Percentiles rank a stretch among this genome's conserved stretches.
These are phyloP conservation scores for Clitarchus hookeri DNA, from an alignment of 2,888 invertebrate genomes.

Conservation along the genomic window DNA sequence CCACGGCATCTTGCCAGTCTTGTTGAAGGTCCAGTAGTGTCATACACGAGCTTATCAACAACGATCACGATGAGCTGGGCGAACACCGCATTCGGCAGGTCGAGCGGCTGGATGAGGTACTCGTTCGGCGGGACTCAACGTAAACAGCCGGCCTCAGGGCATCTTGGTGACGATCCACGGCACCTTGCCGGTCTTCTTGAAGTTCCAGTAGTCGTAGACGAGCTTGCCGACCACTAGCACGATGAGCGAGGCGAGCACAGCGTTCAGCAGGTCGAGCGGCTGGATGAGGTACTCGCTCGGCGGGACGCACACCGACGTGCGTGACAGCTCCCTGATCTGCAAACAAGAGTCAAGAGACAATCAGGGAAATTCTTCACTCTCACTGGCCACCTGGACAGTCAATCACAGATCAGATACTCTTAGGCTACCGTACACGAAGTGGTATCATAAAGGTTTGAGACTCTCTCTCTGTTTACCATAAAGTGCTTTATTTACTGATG, in stretches of 20 bases:
- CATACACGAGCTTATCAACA: not conserved
- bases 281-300: slow-evolving; percentile 62
- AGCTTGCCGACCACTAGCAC: slow-evolving; percentile 74
- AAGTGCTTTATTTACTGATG: too few relatives aligned
- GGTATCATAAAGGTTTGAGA: too few relatives aligned
- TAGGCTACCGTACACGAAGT: too few relatives aligned
- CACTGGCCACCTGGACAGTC: too few relatives aligned
- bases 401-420: too few relatives aligned
- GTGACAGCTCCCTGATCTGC: slow-evolving; percentile 69
- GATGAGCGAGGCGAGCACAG: slow-evolving; percentile 69
- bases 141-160: slow-evolving; percentile 57
- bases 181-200: slow-evolving; percentile 76
- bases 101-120: not conserved
- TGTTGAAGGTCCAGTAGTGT: not conserved
- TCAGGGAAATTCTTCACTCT: too few relatives aligned
- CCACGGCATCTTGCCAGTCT: not conserved
- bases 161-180: slow-evolving; percentile 85
- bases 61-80: not conserved
- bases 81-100: not conserved
- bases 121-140: not conserved
- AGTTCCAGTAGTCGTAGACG: slow-evolving; percentile 79
- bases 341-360: slow-evolving; percentile 47
- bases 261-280: slow-evolving; percentile 74
- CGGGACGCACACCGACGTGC: slow-evolving; percentile 70
- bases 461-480: too few relatives aligned